A percentile compares a stretch with the other conserved stretches of the same genome.
phyloP scores from a whole-genome alignment of 2,888 invertebrate species.

The Lymantria dispar region DNA sequence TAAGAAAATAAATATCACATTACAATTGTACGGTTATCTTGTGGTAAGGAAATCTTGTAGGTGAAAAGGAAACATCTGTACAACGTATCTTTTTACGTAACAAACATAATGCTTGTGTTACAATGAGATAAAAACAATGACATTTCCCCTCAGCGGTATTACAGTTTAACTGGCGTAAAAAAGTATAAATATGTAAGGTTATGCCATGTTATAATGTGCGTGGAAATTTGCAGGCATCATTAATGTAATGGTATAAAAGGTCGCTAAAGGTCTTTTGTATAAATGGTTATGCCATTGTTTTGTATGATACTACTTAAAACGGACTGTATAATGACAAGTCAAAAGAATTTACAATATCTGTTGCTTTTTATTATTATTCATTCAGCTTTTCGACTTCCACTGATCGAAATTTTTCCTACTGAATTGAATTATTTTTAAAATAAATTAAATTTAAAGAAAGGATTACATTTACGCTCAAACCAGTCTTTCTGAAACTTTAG shows the following conservation, averaged over 20 bases:
- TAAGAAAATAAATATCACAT: not conserved
- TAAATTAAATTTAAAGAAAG: no score
- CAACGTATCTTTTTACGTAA: constrained; percentile 1
- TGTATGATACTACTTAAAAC: not conserved
- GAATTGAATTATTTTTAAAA: no score
- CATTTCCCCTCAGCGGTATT: not conserved
- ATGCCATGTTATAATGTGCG: no score
- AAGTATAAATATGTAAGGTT: not conserved
- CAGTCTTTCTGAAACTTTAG: no score
- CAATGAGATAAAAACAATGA: constrained; percentile 16
- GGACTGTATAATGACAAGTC: constrained; percentile 2
- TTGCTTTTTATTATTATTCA: not conserved
- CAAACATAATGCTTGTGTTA: constrained; percentile 3
- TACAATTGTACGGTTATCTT: not conserved
- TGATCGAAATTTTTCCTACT: no score
- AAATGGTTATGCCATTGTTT: not conserved
- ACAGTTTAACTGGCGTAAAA: not conserved
- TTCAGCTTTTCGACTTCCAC: no score
- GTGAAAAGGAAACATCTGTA: not conserved
- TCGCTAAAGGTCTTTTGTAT: not conserved
- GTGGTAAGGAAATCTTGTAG: not conserved
- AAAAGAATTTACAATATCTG: not conserved
- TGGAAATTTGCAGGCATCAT: not conserved
- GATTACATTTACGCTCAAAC: no score
- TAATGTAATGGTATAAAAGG: not conserved